Base-by-base conservation (phyloP, 2,888 invertebrate genomes). In the Caprella mutica region DNA sequence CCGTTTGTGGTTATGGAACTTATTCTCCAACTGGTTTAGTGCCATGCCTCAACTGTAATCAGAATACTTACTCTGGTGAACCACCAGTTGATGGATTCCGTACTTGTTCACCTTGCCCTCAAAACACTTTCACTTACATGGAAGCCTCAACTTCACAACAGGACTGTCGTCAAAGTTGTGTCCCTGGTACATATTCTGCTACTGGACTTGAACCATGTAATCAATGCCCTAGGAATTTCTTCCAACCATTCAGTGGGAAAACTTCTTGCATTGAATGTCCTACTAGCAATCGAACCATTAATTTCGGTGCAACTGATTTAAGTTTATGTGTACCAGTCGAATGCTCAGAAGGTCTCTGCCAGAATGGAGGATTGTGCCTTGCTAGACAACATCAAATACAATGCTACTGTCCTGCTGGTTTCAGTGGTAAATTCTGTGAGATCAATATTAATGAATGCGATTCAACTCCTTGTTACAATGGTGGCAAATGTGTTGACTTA, bases 1-100 rank as follows among this genome's bases (percentile, higher is more conserved):
- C 94, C 1, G 92, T 93, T 12, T 96, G 94, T 70, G 94, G 94
- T 21, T 92, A 85, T 70, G 96, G 96, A 59, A 94, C 93, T 23
- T 94, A 91, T 72, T 93, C 92, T 1, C 90, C 90, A 43, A 92
- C 91, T 17, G 93, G 93, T 44, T 77, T 94, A 67, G 90, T 90
- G 4, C 89, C 93, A 21, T 96, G 96, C 71, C 76, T 91, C 59
- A 91, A 93, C 72, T 96, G 96, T 74, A 89, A 93, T 2, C 80
- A 89, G 66, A 91, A 92, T 70, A 91, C 90, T 64, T 94, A 83
- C 73, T 87, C 87, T 1, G 81, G 82, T 1, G 85, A 86, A 72
- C 91, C 92, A 60, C 91, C 92, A 12, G 80, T 84, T 1, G 88
- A 86, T 55, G 92, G 92, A 24, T 92, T 86, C 72, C 91, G 89